A percentile compares a stretch with the other conserved stretches of the same genome.
Evolutionary conservation across 2,113 vertebrate genomes (phyloP).

Genomic region (Microtus ochrogaster): DNA sequence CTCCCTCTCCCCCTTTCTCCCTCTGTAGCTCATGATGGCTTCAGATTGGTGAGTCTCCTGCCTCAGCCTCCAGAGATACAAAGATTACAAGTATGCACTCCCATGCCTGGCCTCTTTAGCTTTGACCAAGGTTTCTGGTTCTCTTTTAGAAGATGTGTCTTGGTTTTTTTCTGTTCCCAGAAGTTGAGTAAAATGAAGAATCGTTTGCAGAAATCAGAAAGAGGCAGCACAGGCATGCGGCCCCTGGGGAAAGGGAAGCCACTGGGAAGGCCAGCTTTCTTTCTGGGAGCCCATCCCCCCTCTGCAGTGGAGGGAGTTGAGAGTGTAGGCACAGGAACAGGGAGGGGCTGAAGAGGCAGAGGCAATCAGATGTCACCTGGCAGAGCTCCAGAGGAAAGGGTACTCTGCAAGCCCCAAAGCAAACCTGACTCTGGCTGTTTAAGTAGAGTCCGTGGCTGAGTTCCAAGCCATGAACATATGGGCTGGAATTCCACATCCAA

Average conservation of each 20-base stretch:
- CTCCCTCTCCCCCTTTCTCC: too few relatives aligned
- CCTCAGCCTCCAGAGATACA: not conserved
- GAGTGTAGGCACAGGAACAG: not conserved
- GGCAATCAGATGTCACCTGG: not conserved
- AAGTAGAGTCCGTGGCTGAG: not conserved
- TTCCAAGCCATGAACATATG: not conserved
- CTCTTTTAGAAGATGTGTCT: conserved; percentile 34
- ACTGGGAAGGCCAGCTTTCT: too few relatives aligned
- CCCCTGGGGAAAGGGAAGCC: not conserved
- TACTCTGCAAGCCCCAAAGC: not conserved
- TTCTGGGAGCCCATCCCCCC: not conserved
- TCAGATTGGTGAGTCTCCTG: not conserved
- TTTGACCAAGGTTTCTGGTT: conserved; percentile 24
- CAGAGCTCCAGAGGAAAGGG: too few relatives aligned
- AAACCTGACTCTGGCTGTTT: not conserved
- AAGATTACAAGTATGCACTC: not conserved
- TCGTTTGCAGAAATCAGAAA: not conserved
- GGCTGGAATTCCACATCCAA: not conserved
- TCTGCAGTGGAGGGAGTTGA: not conserved
- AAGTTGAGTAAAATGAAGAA: not conserved
- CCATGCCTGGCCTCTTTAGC: not conserved
- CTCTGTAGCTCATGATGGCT: not conserved
- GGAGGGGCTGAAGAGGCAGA: not conserved
- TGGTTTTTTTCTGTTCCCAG: conserved; percentile 42
- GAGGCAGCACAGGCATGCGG: not conserved